phyloP scores from a whole-genome alignment of 2,113 vertebrate species.

The Ictidomys tridecemlineatus region DNA sequence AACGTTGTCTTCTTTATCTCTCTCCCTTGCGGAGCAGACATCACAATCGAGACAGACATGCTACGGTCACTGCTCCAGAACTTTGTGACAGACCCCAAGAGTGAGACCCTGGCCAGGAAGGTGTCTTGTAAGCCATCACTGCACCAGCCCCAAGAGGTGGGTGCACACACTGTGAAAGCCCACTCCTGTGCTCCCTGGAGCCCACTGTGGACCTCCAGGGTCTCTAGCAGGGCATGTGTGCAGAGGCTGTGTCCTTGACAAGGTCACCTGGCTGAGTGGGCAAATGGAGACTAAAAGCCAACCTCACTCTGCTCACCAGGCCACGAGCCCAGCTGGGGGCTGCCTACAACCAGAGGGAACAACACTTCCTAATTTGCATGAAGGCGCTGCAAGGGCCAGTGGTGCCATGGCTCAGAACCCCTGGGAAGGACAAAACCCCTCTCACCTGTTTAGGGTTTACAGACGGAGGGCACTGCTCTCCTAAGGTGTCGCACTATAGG shows the following conservation, averaged over 20 bases:
- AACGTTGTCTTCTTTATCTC: neutral
- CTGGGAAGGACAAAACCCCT: neutral
- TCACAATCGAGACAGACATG: constrained; percentile 84
- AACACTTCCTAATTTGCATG: neutral
- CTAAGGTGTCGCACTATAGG: accelerated
- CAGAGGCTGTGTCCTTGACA: neutral
- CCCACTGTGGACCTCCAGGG: neutral
- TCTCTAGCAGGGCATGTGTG: neutral
- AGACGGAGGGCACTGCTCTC: neutral
- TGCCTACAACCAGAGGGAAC: too few relatives aligned
- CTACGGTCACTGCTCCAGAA: constrained; percentile 84
- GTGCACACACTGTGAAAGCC: accelerated
- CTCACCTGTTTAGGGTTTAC: neutral
- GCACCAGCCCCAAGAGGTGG: constrained; percentile 71
- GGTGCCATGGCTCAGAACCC: neutral
- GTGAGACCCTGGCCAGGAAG: constrained; percentile 78
- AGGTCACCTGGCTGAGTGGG: accelerated
- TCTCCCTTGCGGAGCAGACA: constrained; percentile 68
- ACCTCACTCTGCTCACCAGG: neutral
- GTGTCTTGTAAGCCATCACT: constrained; percentile 79
- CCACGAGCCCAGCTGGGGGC: neutral
- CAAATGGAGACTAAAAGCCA: neutral
- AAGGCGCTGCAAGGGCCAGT: neutral
- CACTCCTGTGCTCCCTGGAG: neutral
- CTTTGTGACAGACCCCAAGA: constrained; percentile 76